Evolutionary conservation across 2,797 vertebrate genomes (phyloP).

Genomic region (Novumbra hubbsi): DNA sequence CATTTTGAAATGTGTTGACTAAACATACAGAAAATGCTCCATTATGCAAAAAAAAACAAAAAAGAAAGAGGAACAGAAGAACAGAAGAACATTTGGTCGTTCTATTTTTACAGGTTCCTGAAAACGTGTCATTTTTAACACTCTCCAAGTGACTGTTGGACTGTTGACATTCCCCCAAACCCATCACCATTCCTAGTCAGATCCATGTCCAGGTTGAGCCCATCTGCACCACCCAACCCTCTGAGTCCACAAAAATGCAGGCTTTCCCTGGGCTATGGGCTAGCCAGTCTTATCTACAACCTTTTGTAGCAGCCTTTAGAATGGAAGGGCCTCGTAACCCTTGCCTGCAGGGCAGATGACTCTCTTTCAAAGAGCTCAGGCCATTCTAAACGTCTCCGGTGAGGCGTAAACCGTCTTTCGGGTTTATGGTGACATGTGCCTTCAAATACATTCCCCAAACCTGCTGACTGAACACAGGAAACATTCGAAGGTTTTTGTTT

Average conservation of each 20-base stretch:
- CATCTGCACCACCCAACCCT: not conserved
- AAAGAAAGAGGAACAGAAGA: too few relatives aligned
- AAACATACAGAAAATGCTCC: not conserved
- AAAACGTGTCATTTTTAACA: not conserved
- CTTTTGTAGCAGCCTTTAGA: constrained; percentile 66
- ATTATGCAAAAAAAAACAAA: not conserved
- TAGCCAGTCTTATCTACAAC: constrained; percentile 38
- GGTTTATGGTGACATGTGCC: too few relatives aligned
- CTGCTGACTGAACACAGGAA: too few relatives aligned
- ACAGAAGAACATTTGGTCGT: not conserved
- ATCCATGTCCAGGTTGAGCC: not conserved
- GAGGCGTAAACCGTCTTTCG: not conserved
- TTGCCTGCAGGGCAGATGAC: constrained; percentile 58
- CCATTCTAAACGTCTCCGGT: constrained; percentile 37
- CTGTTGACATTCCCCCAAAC: not conserved
- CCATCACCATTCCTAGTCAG: not conserved
- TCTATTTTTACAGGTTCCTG: not conserved
- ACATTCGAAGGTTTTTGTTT: too few relatives aligned
- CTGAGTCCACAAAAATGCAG: constrained; percentile 1
- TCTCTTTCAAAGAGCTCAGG: constrained; percentile 67
- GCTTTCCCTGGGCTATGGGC: not conserved
- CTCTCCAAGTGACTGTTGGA: not conserved
- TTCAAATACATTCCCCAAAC: too few relatives aligned
- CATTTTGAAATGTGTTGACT: not conserved
- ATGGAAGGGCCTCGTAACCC: constrained; percentile 60